These are phyloP conservation scores for Chrysolina americana DNA, from an alignment of 2,888 invertebrate genomes.

Conservation along the genomic window DNA sequence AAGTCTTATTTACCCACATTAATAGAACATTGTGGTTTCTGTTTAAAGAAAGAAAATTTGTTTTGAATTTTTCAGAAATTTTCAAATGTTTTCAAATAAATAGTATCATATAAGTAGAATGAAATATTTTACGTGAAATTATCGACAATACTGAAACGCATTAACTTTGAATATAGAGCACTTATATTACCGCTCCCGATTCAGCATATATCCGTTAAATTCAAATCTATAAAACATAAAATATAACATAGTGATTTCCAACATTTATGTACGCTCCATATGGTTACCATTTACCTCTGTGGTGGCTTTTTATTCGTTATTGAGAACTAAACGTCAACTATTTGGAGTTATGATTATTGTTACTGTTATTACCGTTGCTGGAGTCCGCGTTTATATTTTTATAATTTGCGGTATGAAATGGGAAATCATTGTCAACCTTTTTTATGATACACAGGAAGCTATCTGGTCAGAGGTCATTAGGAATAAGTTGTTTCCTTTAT, in stretches of 20 bases:
- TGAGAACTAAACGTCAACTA: slow-evolving; percentile 18
- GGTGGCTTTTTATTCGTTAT: slow-evolving; percentile 21
- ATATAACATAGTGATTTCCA: neutral
- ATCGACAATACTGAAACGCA: neutral
- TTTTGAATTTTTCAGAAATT: too few species aligned
- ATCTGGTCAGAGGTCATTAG: neutral
- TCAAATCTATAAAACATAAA: slow-evolving; percentile 17
- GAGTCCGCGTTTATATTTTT: slow-evolving; percentile 11
- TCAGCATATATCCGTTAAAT: neutral
- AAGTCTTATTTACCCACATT: too few species aligned
- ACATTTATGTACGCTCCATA: slow-evolving; percentile 10
- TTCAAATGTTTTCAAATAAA: too few species aligned
- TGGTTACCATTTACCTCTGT: slow-evolving; percentile 10
- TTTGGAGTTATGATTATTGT: slow-evolving; percentile 22
- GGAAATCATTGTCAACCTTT: slow-evolving; percentile 10
- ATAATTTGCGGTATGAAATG: slow-evolving; percentile 8
- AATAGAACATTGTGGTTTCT: too few species aligned
- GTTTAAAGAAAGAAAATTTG: too few species aligned
- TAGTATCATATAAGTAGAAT: too few species aligned
- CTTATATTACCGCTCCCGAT: neutral
- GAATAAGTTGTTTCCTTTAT: slow-evolving; percentile 1
- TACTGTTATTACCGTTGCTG: slow-evolving; percentile 10
- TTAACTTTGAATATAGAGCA: neutral
- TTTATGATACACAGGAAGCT: neutral
- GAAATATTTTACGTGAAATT: too few species aligned